Evolutionary conservation across 2,113 vertebrate species (phyloP).

Genomic region (Lethenteron reissneri): DNA sequence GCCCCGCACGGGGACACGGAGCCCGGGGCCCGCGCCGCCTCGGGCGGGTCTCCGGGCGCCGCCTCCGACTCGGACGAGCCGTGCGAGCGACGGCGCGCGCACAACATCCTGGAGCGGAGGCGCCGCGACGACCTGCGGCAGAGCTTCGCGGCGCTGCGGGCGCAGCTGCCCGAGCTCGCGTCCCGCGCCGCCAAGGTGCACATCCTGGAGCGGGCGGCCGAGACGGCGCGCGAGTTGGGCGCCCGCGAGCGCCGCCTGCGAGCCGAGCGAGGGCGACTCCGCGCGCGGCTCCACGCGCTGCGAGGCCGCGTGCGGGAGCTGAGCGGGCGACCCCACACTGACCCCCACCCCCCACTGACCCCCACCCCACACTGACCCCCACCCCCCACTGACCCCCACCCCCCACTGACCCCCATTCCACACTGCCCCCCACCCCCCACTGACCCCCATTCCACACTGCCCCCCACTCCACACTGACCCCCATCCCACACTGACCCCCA

Average conservation of each 20-base stretch:
- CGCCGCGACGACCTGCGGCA: constrained; percentile 89
- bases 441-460: too few species aligned
- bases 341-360: too few species aligned
- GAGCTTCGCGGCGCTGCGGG: constrained; percentile 77
- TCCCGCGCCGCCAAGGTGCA: constrained; percentile 94
- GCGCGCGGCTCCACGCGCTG: constrained; percentile 52
- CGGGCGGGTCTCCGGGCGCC: constrained; percentile 40
- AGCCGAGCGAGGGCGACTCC: constrained; percentile 64
- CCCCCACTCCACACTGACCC: too few species aligned
- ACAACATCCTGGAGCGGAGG: constrained; percentile 90
- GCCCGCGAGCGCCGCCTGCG: constrained; percentile 48
- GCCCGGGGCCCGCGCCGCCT: constrained; percentile 30
- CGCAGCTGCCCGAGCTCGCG: constrained; percentile 83
- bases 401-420: too few species aligned
- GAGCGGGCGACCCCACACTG: too few species aligned
- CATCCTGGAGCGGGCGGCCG: constrained; percentile 91
- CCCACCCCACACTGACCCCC: too few species aligned
- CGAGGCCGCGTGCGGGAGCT: constrained; percentile 7
- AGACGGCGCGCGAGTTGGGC: constrained; percentile 66
- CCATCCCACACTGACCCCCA: too few species aligned
- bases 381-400: too few species aligned
- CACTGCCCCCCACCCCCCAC: too few species aligned
- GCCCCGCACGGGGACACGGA: constrained; percentile 54
- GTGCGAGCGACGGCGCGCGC: constrained; percentile 77
- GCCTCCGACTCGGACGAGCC: constrained; percentile 80